These are phyloP conservation scores for Anguilla anguilla DNA, from an alignment of 2,797 vertebrate species.

Conservation along the genomic window DNA sequence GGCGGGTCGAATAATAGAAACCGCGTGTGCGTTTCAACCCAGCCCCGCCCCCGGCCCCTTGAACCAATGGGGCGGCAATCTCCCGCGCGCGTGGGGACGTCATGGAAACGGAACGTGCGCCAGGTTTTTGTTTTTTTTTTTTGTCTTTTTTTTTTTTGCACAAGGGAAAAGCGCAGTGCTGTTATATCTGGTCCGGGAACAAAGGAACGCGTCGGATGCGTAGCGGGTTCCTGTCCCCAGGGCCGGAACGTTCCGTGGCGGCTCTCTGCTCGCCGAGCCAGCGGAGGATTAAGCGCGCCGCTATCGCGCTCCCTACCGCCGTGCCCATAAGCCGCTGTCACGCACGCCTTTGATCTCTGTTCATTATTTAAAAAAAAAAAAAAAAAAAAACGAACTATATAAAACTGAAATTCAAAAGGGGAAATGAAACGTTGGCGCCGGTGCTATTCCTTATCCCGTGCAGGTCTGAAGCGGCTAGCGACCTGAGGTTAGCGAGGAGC, in stretches of 20 bases:
- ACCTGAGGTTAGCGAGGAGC: neutral
- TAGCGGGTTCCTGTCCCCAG: neutral
- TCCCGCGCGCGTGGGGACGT: conserved; percentile 22
- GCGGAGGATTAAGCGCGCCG: neutral
- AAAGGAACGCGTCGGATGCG: neutral
- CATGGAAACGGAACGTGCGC: conserved; percentile 31
- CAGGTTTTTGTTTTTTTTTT: conserved; percentile 48
- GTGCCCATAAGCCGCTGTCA: neutral
- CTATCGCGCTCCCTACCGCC: neutral
- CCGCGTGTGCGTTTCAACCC: conserved; percentile 28
- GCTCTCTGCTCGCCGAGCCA: neutral
- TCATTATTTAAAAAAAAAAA: too few relatives aligned
- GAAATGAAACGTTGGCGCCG: neutral
- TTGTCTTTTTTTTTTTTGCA: conserved; percentile 40
- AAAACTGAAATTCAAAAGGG: neutral
- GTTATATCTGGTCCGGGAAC: conserved; percentile 35
- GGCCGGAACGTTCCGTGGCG: neutral
- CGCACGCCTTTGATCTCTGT: neutral
- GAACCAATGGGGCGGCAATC: conserved; percentile 37
- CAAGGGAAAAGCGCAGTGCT: conserved; percentile 35
- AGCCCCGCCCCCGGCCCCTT: conserved; percentile 27
- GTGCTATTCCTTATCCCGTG: neutral
- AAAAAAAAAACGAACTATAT: neutral
- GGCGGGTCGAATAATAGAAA: conserved; percentile 46
- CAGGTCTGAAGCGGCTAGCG: neutral